A percentile compares a stretch with the other conserved stretches of the same genome.
phyloP scores from a whole-genome alignment of 2,888 invertebrate genomes.

The Ophraella communa region DNA sequence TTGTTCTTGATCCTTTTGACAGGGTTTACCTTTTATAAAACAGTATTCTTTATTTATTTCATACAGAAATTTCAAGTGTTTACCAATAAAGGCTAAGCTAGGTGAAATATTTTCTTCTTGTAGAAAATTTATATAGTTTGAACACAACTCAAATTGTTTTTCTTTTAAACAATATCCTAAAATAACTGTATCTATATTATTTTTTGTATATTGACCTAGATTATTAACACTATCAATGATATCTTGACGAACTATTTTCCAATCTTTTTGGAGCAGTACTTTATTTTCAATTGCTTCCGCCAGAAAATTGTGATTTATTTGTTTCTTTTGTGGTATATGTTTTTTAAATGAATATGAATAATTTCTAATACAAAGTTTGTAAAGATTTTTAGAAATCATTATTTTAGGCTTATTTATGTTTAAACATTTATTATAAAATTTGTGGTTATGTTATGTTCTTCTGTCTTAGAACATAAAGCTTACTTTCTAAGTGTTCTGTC shows the following conservation, averaged over 20 bases:
- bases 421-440: no score
- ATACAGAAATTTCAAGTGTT: slow-evolving; percentile 65
- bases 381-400: not conserved
- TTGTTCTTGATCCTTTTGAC: slow-evolving; percentile 57
- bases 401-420: not conserved
- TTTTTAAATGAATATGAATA: slow-evolving; percentile 13
- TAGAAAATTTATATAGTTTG: slow-evolving; percentile 67
- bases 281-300: slow-evolving; percentile 1
- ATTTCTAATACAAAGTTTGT: not conserved
- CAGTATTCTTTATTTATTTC: slow-evolving; percentile 46
- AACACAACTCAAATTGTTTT: slow-evolving; percentile 62
- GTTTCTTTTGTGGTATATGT: not conserved
- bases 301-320: not conserved
- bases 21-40: slow-evolving; percentile 46
- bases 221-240: slow-evolving; percentile 53
- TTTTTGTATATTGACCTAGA: slow-evolving; percentile 56
- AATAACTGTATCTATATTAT: slow-evolving; percentile 68
- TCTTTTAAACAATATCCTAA: slow-evolving; percentile 62
- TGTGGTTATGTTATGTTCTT: no score
- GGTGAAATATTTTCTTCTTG: slow-evolving; percentile 60
- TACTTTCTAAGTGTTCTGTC: no score
- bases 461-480: no score
- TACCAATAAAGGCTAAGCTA: slow-evolving; percentile 67
- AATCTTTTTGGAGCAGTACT: slow-evolving; percentile 35
- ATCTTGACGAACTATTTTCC: slow-evolving; percentile 56